Evolutionary conservation across 1,140 invertebrate genomes (phyloP), one percentile per base, ranked within the genome.

Genomic region (Drosophila suzukii): DNA sequence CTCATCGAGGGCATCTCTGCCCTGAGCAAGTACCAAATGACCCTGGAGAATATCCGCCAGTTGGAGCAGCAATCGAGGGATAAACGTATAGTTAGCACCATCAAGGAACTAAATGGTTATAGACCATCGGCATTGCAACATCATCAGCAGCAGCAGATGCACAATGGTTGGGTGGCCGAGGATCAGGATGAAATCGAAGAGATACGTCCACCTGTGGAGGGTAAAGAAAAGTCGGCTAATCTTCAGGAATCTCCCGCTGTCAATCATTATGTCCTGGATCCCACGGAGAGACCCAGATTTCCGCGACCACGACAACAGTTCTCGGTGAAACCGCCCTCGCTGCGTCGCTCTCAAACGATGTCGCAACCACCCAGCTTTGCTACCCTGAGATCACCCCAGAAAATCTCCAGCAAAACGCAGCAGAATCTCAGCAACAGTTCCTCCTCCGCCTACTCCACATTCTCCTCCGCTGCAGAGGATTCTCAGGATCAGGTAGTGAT

Each of bases 21-120:
- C 30, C 89, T 94, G 80, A 94, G 94, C 57, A 94, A 94, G 89
- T 94, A 94, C 76, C 94, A 94, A 92, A 93, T 94, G 91, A 93
- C 93, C 49, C 93, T 94, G 76, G 94, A 94, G 89, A 93, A 94
- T 60, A 92, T 94, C 24, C 17, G 90, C 24, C 73, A 72, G 43
- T 47, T 86, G 79, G 83, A 88, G 38, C 51, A 81, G 56, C 66
- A 90, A 7, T 38, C 88, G 5, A 65, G 66, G 30, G 81, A 92
- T 46, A 72, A 62, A 4, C 53, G 60, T 20, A 74, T 91, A 4
- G 80, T 83, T n/a, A 78, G 72, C 17, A 72, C 70, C 7, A 85
- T 94, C 61, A 94, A 94, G 88, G 93, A 94, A 77, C 92, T 94
- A 76, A 94, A 94, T 86, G 94, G 94, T 6, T 94, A 94, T 67